Conservation (phyloP, 92 coral and sea anemone genomes). For the Palythoa heliodiscus region DNA sequence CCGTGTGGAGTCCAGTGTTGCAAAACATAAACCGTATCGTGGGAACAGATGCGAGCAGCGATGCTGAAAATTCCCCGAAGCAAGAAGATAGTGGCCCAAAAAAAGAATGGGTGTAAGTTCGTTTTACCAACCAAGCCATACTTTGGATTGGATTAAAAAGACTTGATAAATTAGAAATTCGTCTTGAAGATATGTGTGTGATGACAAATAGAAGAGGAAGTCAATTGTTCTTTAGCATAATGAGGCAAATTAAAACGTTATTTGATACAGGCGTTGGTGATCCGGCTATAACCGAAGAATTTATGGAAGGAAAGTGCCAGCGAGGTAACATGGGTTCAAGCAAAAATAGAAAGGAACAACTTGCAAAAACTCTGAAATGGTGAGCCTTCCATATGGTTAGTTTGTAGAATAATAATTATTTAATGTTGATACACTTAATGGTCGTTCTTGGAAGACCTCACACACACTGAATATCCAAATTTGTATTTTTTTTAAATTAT, state of each 20-base stretch:
- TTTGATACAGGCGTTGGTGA: constrained; percentile 44
- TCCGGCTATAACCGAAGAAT: constrained; percentile 23
- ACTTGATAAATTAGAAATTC: not conserved
- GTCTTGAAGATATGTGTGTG: not conserved
- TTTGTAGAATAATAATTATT: not conserved
- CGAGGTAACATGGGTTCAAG: constrained; percentile 55
- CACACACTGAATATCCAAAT: constrained; percentile 4
- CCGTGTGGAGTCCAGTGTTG: too few relatives aligned
- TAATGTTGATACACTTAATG: constrained; percentile 5
- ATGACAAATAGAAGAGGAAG: not conserved
- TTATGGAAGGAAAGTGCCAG: constrained; percentile 50
- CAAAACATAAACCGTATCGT: not conserved
- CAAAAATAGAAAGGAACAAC: constrained; percentile 83
- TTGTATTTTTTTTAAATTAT: not conserved
- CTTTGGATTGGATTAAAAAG: not conserved
- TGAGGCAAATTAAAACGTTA: not conserved
- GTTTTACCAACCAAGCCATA: not conserved
- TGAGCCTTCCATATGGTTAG: constrained; percentile 18
- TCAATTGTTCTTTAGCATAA: not conserved
- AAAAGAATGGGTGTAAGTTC: not conserved
- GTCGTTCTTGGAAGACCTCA: constrained; percentile 3
- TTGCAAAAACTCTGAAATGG: constrained; percentile 77
- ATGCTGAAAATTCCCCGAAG: constrained; percentile 19
- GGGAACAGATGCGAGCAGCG: not conserved
- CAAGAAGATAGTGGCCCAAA: constrained; percentile 11